Percentiles rank a stretch among this genome's conserved stretches.
These are phyloP conservation scores for Pampus argenteus DNA, from an alignment of 2,797 vertebrate species.

Conservation along the genomic window DNA sequence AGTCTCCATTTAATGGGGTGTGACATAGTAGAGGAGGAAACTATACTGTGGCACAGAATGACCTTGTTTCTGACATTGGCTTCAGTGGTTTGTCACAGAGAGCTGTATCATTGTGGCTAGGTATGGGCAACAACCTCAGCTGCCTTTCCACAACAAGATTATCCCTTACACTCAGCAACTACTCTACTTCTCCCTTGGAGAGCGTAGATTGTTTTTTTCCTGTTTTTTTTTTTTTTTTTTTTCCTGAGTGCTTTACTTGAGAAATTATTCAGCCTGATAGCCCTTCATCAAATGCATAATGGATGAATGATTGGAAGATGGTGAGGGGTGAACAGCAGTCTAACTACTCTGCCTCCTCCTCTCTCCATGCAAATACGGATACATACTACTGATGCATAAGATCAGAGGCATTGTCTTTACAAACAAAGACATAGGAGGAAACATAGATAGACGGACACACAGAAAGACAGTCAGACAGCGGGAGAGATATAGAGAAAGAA, in stretches of 20 bases:
- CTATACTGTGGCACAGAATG: constrained; percentile 61
- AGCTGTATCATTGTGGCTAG: constrained; percentile 66
- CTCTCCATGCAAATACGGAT: constrained; percentile 51
- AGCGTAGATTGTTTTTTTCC: constrained; percentile 50
- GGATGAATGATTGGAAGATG: constrained; percentile 60
- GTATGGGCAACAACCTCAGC: constrained; percentile 52
- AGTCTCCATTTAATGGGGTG: constrained; percentile 51
- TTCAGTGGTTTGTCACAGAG: constrained; percentile 75
- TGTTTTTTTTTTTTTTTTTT: constrained; percentile 28
- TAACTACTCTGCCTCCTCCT: constrained; percentile 6
- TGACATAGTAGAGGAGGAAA: constrained; percentile 59
- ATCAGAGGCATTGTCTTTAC: constrained; percentile 53
- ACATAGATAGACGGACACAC: constrained; percentile 18
- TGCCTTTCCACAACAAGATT: constrained; percentile 54
- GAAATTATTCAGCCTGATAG: constrained; percentile 77
- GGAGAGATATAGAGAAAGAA: constrained; percentile 10
- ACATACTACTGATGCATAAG: constrained; percentile 38
- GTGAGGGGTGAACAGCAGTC: constrained; percentile 35
- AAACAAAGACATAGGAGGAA: constrained; percentile 22
- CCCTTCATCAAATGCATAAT: constrained; percentile 80
- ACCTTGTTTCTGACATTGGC: constrained; percentile 69
- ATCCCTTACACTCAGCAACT: constrained; percentile 62
- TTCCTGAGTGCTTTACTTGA: constrained; percentile 79
- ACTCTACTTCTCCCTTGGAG: constrained; percentile 59
- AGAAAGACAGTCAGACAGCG: constrained; percentile 19